These are phyloP conservation scores for Dicerorhinus sumatrensis DNA, from an alignment of 2,113 vertebrate species.

Conservation along the genomic window DNA sequence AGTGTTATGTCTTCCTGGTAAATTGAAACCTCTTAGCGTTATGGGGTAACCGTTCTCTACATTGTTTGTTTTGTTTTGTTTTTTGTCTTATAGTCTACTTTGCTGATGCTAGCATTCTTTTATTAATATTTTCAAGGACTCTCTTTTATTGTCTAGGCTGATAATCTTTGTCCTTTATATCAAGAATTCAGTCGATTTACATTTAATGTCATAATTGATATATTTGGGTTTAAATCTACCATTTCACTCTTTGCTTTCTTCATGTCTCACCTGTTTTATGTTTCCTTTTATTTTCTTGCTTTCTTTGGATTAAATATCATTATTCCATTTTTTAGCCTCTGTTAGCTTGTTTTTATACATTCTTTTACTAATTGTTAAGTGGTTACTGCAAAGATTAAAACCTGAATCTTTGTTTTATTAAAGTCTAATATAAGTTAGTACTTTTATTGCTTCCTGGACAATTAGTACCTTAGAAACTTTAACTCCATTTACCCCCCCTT, in stretches of 20 bases:
- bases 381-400: constrained; percentile 45
- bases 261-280: background rate
- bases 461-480: background rate
- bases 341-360: constrained; percentile 11
- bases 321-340: background rate
- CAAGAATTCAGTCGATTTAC: constrained; percentile 15
- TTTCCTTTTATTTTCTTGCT: background rate
- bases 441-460: background rate
- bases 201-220: constrained; percentile 12
- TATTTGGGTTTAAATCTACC: background rate
- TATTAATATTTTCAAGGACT: constrained; percentile 30
- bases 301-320: constrained; percentile 10
- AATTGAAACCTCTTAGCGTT: background rate
- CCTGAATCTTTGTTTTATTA: background rate
- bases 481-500: background rate
- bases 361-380: constrained; percentile 1
- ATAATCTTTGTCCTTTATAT: background rate
- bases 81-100: background rate
- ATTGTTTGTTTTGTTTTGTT: background rate
- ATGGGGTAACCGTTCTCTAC: background rate
- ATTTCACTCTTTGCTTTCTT: background rate
- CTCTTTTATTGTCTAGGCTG: background rate
- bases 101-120: background rate
- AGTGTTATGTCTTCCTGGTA: constrained; percentile 28
- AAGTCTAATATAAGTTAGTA: constrained; percentile 18